Conservation (phyloP, 2,797 vertebrate genomes). For the Thamnophis elegans region DNA sequence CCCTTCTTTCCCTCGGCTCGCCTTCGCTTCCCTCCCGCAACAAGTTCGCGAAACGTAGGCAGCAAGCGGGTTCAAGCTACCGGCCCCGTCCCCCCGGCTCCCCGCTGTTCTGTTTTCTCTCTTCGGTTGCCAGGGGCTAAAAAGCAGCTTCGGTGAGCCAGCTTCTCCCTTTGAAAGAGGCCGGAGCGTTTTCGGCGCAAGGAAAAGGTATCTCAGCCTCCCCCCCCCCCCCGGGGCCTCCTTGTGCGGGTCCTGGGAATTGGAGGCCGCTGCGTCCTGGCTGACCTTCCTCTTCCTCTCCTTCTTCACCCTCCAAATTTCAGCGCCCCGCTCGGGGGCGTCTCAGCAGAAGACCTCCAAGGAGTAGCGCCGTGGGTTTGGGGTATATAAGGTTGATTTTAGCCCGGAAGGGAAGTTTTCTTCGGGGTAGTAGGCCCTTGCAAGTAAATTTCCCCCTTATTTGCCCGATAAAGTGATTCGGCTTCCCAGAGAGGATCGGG, state of each 20-base stretch:
- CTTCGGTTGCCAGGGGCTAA: neutral
- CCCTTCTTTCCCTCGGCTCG: neutral
- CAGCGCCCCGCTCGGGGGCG: neutral
- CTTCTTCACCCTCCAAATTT: neutral
- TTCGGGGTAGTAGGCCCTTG: neutral
- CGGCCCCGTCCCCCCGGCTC: neutral
- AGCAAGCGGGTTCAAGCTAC: neutral
- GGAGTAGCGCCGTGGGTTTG: too few relatives aligned
- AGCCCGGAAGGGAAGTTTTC: neutral
- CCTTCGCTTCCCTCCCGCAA: neutral
- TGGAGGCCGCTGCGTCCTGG: neutral
- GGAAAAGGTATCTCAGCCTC: neutral
- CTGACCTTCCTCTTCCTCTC: neutral
- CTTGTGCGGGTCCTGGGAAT: neutral
- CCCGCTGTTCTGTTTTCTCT: neutral
- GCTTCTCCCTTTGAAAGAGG: neutral
- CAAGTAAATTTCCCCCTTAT: neutral
- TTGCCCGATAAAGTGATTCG: neutral
- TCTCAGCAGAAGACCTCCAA: neutral
- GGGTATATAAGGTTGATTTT: neutral
- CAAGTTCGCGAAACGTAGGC: neutral
- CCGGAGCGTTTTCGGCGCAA: neutral
- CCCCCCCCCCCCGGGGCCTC: neutral
- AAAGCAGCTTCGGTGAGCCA: neutral
- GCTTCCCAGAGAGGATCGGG: too few relatives aligned